Conservation (phyloP, 1,140 invertebrate species). For the Heliconius hermathena region DNA sequence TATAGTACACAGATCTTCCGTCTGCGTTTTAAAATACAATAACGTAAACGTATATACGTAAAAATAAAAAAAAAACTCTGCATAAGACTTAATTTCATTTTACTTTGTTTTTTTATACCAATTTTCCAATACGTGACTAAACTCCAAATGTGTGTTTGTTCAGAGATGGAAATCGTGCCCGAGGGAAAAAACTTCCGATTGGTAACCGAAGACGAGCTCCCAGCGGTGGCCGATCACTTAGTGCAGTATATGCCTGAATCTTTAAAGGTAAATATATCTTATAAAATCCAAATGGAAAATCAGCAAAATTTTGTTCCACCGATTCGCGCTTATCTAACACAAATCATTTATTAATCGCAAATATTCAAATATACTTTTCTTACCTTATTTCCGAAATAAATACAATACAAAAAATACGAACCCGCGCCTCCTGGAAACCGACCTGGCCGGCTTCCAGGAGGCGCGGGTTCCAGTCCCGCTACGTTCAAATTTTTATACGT, state of each 20-base stretch:
- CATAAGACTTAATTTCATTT: too few species aligned
- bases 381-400: background rate
- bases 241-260: slow-evolving; percentile 90
- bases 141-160: slow-evolving; percentile 55
- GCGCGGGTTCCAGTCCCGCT: too few species aligned
- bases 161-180: slow-evolving; percentile 90
- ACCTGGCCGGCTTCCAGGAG: too few species aligned
- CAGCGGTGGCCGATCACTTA: slow-evolving; percentile 88
- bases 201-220: slow-evolving; percentile 90
- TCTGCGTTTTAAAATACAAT: too few species aligned
- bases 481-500: too few species aligned
- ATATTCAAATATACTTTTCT: background rate
- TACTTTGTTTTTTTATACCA: background rate
- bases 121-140: slow-evolving; percentile 17
- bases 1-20: too few species aligned
- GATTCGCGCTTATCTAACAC: background rate
- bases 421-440: too few species aligned
- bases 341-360: background rate
- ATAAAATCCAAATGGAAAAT: background rate
- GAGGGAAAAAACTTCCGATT: slow-evolving; percentile 93
- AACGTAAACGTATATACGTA: too few species aligned
- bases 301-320: background rate
- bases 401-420: background rate
- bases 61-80: too few species aligned
- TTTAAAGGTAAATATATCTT: slow-evolving; percentile 85